Conservation (phyloP, 2,113 vertebrate species). For the Myotis davidii region DNA sequence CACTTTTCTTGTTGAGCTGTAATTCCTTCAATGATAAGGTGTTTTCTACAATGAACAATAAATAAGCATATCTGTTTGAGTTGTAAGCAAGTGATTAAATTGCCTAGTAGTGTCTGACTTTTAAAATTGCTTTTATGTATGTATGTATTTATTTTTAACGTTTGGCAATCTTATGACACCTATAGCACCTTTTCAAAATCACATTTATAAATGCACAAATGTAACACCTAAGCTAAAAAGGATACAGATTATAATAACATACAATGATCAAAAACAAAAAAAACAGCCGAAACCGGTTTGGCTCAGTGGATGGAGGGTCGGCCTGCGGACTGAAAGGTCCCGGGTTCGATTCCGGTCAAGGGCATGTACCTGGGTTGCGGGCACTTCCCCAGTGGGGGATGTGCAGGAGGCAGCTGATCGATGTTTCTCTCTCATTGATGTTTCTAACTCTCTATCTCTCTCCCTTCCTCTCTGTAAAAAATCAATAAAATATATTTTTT, state of each 20-base stretch:
- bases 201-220: background rate
- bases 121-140: background rate
- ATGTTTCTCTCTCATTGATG: too few species aligned
- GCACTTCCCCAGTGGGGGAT: too few species aligned
- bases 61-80: conserved; percentile 2
- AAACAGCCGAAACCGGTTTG: too few species aligned
- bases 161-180: background rate
- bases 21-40: background rate
- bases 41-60: background rate
- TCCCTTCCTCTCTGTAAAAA: too few species aligned
- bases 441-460: too few species aligned
- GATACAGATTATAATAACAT: background rate
- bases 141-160: background rate
- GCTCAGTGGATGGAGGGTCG: too few species aligned
- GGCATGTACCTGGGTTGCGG: too few species aligned
- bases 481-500: too few species aligned
- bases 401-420: too few species aligned
- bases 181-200: background rate
- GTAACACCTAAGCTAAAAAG: background rate
- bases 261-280: background rate
- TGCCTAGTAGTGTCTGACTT: background rate
- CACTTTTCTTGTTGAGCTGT: background rate
- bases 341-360: too few species aligned
- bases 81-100: background rate
- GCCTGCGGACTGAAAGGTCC: too few species aligned